These are phyloP conservation scores for Otis tarda DNA, from an alignment of 2,113 vertebrate genomes.

Conservation along the genomic window DNA sequence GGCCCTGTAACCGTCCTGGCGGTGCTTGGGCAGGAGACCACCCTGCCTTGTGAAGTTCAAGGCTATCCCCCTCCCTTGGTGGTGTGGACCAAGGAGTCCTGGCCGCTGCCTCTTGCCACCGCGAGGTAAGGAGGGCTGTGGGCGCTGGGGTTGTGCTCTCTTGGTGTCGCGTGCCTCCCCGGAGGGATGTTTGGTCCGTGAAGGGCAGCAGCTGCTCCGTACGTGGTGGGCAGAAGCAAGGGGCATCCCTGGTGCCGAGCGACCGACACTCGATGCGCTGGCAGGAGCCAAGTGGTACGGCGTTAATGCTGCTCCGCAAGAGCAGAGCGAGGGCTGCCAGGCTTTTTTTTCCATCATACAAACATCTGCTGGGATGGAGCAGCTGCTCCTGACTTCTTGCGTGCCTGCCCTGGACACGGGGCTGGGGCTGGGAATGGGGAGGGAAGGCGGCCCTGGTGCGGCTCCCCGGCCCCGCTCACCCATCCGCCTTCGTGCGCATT, in stretches of 20 bases:
- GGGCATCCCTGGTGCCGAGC: background rate
- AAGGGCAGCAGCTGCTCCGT: background rate
- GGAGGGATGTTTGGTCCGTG: rapidly evolving
- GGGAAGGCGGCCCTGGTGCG: background rate
- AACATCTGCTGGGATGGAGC: background rate
- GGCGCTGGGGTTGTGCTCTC: rapidly evolving
- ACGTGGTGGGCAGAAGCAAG: background rate
- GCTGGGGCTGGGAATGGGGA: background rate
- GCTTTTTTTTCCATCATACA: background rate
- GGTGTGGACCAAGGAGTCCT: slow-evolving; percentile 83
- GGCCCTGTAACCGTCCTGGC: slow-evolving; percentile 70
- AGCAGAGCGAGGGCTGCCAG: background rate
- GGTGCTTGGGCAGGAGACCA: slow-evolving; percentile 81
- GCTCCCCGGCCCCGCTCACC: background rate
- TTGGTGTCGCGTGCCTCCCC: background rate
- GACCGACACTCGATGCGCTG: rapidly evolving
- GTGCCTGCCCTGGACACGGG: background rate
- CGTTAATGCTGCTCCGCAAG: background rate
- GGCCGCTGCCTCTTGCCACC: slow-evolving; percentile 70
- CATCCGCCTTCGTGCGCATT: rapidly evolving
- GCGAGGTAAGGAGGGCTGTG: slow-evolving; percentile 73
- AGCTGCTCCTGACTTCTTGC: background rate
- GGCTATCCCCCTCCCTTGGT: slow-evolving; percentile 84
- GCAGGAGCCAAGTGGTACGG: rapidly evolving
- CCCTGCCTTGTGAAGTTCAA: slow-evolving; percentile 83